Evolutionary conservation across 2,888 invertebrate species (phyloP).

Genomic region (Dendrolimus houi): DNA sequence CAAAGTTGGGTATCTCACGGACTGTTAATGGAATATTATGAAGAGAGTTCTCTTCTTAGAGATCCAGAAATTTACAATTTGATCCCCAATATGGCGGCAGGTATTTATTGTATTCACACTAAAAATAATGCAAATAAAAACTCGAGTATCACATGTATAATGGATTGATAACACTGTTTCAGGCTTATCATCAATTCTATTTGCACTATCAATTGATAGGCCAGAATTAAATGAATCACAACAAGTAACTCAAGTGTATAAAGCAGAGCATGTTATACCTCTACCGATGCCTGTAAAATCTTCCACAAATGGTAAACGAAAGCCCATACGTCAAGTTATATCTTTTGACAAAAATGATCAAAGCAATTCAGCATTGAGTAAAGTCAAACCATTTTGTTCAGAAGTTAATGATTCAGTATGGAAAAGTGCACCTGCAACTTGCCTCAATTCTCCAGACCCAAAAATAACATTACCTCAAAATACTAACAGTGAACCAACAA

Average conservation of each 20-base stretch:
- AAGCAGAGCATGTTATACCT: constrained; percentile 83
- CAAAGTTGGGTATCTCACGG: constrained; percentile 84
- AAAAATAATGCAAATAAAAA: constrained; percentile 9
- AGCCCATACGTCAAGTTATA: constrained; percentile 65
- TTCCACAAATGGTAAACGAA: constrained; percentile 50
- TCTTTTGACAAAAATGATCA: constrained; percentile 66
- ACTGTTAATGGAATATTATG: constrained; percentile 84
- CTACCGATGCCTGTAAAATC: constrained; percentile 78
- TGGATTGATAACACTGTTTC: constrained; percentile 23
- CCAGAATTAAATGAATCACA: constrained; percentile 83
- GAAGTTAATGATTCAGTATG: constrained; percentile 41
- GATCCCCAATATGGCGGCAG: constrained; percentile 91
- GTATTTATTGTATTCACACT: constrained; percentile 50
- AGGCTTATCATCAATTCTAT: constrained; percentile 92
- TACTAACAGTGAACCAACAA: constrained; percentile 61
- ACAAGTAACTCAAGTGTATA: constrained; percentile 58
- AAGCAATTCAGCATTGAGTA: constrained; percentile 19
- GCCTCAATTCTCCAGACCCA: constrained; percentile 77
- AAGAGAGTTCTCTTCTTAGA: constrained; percentile 89
- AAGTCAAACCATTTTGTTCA: constrained; percentile 19
- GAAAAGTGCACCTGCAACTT: constrained; percentile 78
- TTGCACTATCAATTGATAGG: constrained; percentile 94
- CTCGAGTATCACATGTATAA: constrained; percentile 2
- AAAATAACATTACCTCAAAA: constrained; percentile 40
- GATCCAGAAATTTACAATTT: constrained; percentile 87